Evolutionary conservation across 2,888 invertebrate genomes (phyloP).

Genomic region (Dorcus parallelipipedus): DNA sequence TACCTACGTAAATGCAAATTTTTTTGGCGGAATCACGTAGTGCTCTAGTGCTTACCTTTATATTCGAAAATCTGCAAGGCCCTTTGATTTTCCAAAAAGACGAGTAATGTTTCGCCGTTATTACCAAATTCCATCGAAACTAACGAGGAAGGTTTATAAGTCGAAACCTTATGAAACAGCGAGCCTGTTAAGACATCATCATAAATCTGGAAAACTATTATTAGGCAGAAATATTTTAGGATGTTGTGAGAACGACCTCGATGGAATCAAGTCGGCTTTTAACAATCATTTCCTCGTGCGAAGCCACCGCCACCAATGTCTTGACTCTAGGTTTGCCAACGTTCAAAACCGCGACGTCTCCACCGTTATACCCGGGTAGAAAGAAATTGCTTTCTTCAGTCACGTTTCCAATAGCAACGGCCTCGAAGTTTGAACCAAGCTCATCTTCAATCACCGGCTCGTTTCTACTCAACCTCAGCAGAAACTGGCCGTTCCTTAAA

Average conservation of each 20-base stretch:
- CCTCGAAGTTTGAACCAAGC: conserved; percentile 27
- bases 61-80: conserved; percentile 50
- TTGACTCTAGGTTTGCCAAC: conserved; percentile 38
- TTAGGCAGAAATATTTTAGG: neutral
- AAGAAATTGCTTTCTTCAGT: conserved; percentile 33
- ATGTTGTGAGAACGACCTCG: conserved; percentile 33
- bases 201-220: conserved; percentile 44
- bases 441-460: conserved; percentile 23
- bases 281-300: conserved; percentile 39
- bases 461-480: conserved; percentile 34
- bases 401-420: conserved; percentile 32
- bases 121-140: conserved; percentile 42
- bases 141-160: conserved; percentile 51
- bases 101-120: conserved; percentile 52
- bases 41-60: conserved; percentile 39
- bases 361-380: conserved; percentile 34
- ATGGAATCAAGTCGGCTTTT: conserved; percentile 43
- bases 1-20: conserved; percentile 36
- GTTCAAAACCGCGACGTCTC: conserved; percentile 41
- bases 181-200: conserved; percentile 47
- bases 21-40: neutral
- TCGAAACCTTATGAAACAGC: conserved; percentile 53
- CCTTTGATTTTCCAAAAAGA: conserved; percentile 48
- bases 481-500: conserved; percentile 41
- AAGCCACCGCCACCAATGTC: conserved; percentile 45